Conservation (phyloP, 1,140 invertebrate species). For the Cylas formicarius region DNA sequence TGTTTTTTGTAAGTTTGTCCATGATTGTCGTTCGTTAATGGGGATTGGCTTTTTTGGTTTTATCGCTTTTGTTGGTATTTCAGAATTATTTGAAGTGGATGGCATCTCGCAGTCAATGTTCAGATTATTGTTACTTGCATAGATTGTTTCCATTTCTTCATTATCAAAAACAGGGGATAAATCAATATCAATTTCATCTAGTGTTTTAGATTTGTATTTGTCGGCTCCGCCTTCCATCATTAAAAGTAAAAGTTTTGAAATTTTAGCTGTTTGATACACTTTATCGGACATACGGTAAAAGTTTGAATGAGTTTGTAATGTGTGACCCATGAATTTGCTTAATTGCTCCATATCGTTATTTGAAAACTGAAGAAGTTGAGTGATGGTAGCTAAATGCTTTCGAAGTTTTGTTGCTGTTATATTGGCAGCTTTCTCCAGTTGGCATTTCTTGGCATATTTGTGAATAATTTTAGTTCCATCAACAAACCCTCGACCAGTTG, state of each 20-base stretch:
- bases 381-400: constrained; percentile 17
- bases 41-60: too few relatives aligned
- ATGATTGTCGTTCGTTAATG: too few relatives aligned
- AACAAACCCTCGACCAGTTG: constrained; percentile 18
- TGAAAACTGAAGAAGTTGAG: constrained; percentile 16
- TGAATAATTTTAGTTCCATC: constrained; percentile 35
- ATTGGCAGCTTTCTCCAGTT: too few relatives aligned
- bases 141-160: too few relatives aligned
- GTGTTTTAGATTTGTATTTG: constrained; percentile 15
- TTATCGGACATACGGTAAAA: constrained; percentile 17
- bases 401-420: constrained; percentile 21
- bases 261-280: constrained; percentile 12
- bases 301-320: constrained; percentile 15
- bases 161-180: too few relatives aligned
- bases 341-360: constrained; percentile 18
- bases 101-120: too few relatives aligned
- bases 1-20: too few relatives aligned
- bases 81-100: too few relatives aligned
- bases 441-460: constrained; percentile 30
- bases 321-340: constrained; percentile 15
- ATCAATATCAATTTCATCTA: constrained; percentile 23
- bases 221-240: constrained; percentile 17
- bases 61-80: too few relatives aligned
- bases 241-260: constrained; percentile 16
- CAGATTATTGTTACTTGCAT: constrained; percentile 13